Evolutionary conservation across 1,140 invertebrate genomes (phyloP).

Genomic region (Nasonia giraulti): DNA sequence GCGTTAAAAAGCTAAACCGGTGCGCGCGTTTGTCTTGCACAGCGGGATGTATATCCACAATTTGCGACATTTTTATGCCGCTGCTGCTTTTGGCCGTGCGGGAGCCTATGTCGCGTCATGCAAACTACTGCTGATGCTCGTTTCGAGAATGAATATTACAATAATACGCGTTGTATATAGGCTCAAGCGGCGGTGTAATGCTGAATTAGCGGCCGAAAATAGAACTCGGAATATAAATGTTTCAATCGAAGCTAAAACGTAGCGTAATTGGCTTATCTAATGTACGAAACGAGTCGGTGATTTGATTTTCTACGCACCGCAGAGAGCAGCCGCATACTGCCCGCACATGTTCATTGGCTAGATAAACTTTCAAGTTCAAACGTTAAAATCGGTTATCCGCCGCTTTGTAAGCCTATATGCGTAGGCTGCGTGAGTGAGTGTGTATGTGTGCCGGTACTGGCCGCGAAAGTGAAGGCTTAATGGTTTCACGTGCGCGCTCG

Average conservation of each 20-base stretch:
- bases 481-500: neutral
- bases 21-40: neutral
- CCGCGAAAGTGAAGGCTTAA: neutral
- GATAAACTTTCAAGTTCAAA: neutral
- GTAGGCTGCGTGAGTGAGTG: too few relatives aligned
- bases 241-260: neutral
- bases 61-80: slow-evolving; percentile 1
- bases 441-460: neutral
- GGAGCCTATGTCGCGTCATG: neutral
- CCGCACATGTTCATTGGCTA: neutral
- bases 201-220: neutral
- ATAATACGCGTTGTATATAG: too few relatives aligned
- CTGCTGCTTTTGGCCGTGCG: neutral
- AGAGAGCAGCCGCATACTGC: neutral
- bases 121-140: too few relatives aligned
- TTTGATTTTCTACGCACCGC: neutral
- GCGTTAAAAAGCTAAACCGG: neutral
- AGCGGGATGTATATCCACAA: neutral
- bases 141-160: too few relatives aligned
- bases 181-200: neutral
- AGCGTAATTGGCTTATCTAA: neutral
- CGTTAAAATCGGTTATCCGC: neutral
- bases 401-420: too few relatives aligned
- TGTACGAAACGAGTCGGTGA: neutral
- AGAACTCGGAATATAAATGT: neutral